Percentiles rank a stretch among this genome's conserved stretches.
These are phyloP conservation scores for Pachyramphus minor DNA, from an alignment of 2,113 vertebrate species.

Conservation along the genomic window DNA sequence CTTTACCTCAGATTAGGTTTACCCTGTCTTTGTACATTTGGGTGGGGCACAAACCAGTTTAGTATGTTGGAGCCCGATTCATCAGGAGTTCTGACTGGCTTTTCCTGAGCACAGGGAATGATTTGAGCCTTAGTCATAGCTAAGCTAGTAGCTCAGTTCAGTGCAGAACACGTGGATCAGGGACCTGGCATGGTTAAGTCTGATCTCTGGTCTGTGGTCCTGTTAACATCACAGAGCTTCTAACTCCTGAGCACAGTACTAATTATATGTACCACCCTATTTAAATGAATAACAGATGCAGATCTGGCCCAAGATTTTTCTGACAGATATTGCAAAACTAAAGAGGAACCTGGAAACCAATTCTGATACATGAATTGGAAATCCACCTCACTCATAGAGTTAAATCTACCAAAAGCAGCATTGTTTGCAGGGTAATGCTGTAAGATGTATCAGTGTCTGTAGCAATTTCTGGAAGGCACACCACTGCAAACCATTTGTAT, in stretches of 20 bases:
- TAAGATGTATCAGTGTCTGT: conserved; percentile 56
- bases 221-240: background rate
- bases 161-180: rapidly evolving
- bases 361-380: background rate
- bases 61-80: background rate
- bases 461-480: conserved; percentile 68
- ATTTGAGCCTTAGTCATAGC: background rate
- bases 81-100: background rate
- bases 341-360: background rate
- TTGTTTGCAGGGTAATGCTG: conserved; percentile 48
- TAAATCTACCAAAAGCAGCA: conserved; percentile 54
- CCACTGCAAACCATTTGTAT: conserved; percentile 66
- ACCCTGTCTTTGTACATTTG: rapidly evolving
- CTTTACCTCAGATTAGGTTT: background rate
- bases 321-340: conserved; percentile 23
- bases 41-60: background rate
- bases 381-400: conserved; percentile 1
- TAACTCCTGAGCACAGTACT: background rate
- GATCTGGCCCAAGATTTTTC: background rate
- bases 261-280: background rate
- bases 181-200: background rate
- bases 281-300: background rate
- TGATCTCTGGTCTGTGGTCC: background rate
- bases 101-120: background rate
- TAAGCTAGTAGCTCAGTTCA: background rate